A percentile compares a stretch with the other conserved stretches of the same genome.
phyloP scores from a whole-genome alignment of 2,797 vertebrate genomes.

The Hydrocynus forskahlii region DNA sequence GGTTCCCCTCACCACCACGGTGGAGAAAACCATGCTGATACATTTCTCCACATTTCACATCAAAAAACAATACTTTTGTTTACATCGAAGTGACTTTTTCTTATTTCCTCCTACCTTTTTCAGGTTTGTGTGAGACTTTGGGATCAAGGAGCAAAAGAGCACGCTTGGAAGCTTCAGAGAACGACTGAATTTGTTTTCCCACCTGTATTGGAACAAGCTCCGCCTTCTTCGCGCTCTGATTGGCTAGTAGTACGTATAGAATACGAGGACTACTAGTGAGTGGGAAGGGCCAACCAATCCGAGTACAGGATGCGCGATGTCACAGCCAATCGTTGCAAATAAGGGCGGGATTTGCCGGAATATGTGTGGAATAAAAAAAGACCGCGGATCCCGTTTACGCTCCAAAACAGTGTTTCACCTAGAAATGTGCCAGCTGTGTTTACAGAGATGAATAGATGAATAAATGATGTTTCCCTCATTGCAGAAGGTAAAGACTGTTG shows the following conservation, averaged over 20 bases:
- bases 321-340: not conserved
- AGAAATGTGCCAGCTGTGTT: not conserved
- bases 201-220: not conserved
- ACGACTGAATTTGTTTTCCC: not conserved
- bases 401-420: constrained; percentile 5
- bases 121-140: not conserved
- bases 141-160: not conserved
- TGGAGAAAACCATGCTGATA: not conserved
- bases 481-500: constrained; percentile 64
- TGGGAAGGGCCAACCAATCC: not conserved
- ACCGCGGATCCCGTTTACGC: not conserved
- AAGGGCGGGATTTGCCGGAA: not conserved
- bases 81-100: not conserved
- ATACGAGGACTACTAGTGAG: not conserved
- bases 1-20: not conserved
- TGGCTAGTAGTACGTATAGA: not conserved
- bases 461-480: constrained; percentile 71
- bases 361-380: not conserved
- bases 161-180: not conserved
- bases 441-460: constrained; percentile 64
- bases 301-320: not conserved
- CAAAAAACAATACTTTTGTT: not conserved
- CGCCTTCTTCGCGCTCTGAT: not conserved
- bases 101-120: no score
- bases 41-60: not conserved